These are phyloP conservation scores for Thereuonema tuberculata DNA, from an alignment of 1,140 invertebrate genomes.

Conservation along the genomic window DNA sequence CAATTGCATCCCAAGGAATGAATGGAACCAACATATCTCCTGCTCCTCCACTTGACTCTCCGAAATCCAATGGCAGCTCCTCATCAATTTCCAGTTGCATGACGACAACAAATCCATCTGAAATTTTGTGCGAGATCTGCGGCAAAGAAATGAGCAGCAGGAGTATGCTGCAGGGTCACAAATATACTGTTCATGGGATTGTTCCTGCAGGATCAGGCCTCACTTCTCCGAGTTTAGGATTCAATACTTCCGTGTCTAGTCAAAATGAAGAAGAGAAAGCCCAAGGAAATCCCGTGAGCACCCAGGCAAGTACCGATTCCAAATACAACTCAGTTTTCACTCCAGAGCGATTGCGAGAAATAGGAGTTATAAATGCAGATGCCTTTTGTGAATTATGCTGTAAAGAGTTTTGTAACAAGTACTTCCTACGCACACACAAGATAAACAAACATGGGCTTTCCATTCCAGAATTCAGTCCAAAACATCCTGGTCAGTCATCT, in stretches of 20 bases:
- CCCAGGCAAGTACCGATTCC: background rate
- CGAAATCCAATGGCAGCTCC: background rate
- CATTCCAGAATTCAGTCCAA: slow-evolving; percentile 25
- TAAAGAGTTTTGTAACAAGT: slow-evolving; percentile 91
- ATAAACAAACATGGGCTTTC: slow-evolving; percentile 45
- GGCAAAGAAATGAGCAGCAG: background rate
- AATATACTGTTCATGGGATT: slow-evolving; percentile 4
- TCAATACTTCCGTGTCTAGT: slow-evolving; percentile 1
- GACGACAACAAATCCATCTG: slow-evolving; percentile 9
- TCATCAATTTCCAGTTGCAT: slow-evolving; percentile 7
- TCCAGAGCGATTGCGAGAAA: slow-evolving; percentile 51
- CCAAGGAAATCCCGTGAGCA: background rate
- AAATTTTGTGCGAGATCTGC: background rate
- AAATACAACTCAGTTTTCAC: too few relatives aligned
- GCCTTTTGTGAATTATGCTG: slow-evolving; percentile 88
- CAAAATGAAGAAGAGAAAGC: slow-evolving; percentile 13
- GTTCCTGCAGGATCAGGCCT: background rate
- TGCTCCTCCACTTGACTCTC: background rate
- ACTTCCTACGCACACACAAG: slow-evolving; percentile 82
- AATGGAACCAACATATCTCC: background rate
- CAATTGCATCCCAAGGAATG: background rate
- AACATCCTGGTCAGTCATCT: background rate
- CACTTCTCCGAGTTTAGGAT: background rate
- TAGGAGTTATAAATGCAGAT: slow-evolving; percentile 70
- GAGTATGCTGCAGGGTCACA: background rate